phyloP scores from a whole-genome alignment of 1,140 invertebrate genomes.

The Drosophila watanabei region DNA sequence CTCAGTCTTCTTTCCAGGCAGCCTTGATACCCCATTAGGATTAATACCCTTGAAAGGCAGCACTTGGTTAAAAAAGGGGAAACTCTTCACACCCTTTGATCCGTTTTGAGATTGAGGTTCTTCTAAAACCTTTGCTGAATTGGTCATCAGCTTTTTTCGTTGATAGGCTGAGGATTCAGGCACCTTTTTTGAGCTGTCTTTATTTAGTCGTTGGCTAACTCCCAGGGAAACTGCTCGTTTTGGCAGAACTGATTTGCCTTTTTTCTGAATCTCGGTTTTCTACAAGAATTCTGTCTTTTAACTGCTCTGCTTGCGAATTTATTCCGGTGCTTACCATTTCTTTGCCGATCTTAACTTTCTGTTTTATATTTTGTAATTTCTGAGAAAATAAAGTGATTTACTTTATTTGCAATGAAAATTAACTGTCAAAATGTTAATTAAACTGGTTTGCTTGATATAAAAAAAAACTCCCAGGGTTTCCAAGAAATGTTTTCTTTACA shows the following conservation, averaged over 20 bases:
- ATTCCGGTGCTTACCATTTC: not conserved
- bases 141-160: not conserved
- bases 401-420: not conserved
- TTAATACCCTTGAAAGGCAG: not conserved
- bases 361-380: no score
- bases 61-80: no score
- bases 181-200: not conserved
- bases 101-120: not conserved
- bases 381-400: not conserved
- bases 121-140: not conserved
- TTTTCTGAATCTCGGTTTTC: not conserved
- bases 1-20: not conserved
- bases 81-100: not conserved
- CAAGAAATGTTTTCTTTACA: not conserved
- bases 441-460: not conserved
- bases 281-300: not conserved
- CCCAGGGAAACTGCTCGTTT: not conserved
- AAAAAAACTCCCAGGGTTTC: not conserved
- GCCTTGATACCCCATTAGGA: not conserved
- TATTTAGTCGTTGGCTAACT: not conserved
- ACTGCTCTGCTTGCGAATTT: accelerated
- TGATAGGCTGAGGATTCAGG: not conserved
- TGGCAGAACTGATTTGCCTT: not conserved
- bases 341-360: not conserved
- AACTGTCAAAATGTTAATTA: not conserved